Evolutionary conservation across 2,888 invertebrate species (phyloP), one percentile per base, ranked within the genome.

Genomic region (Lycophotia porphyrea): DNA sequence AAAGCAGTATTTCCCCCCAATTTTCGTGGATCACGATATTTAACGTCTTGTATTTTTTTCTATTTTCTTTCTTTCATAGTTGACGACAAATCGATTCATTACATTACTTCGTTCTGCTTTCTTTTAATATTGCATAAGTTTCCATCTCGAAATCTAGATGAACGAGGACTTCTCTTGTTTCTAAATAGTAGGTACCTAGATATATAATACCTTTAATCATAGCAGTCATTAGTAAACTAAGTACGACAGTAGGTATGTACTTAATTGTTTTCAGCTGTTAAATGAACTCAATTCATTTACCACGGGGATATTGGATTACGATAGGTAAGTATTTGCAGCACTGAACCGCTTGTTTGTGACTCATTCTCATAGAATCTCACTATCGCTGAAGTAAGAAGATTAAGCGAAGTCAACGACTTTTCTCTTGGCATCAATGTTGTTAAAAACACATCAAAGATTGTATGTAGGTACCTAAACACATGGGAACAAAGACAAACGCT

Each of bases 81-180:
- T 36, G 47, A 49, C 44, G 34, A 71, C 71, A 42, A 36, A 77
- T 78, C 64, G 8, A 78, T 77, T 77, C 9, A 65, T 49, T 64
- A 78, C 69, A 64, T 63, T n/a, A 69, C 47, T 49, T 58, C 44
- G 60, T 66, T 66, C 60, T 73, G 61, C 80, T 76, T 72, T 76
- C 60, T 60, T 70, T 34, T 18, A n/a, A 47, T 21, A 44, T 34
- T 70, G n/a, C 44, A 63, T 67, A 34, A 42, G n/a, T 31, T 79
- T 47, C 47, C n/a, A 21, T 49, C 31, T 78, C 11, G 36, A 52
- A 24, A 52, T 52, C 52, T 13, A 27, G 13, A 13, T 15, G 15
- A 42, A 13, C 15, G 42, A 27, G 27, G 52, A 55, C n/a, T 13
- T n/a, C 5, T 55, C 7, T 55, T 55, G 5, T 55, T 55, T 55